These are phyloP conservation scores for Chrysomela aeneicollis DNA, from an alignment of 2,888 invertebrate species.

Conservation along the genomic window DNA sequence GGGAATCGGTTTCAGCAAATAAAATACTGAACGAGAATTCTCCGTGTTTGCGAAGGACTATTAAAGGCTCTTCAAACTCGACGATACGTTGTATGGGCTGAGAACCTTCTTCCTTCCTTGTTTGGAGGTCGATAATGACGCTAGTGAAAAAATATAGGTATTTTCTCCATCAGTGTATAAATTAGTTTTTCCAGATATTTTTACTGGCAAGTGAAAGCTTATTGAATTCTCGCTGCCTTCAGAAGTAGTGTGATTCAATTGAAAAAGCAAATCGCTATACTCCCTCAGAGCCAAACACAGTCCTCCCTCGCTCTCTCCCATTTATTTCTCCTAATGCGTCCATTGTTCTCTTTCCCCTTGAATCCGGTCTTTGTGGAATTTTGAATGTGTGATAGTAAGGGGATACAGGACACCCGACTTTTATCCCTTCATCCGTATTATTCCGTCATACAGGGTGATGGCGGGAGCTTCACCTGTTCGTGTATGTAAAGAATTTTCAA, in stretches of 20 bases:
- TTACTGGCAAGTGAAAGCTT: background rate
- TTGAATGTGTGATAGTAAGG: slow-evolving; percentile 39
- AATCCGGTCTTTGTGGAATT: slow-evolving; percentile 50
- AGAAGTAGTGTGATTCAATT: background rate
- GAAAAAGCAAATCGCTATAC: background rate
- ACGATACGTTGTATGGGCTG: too few relatives aligned
- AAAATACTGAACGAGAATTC: slow-evolving; percentile 49
- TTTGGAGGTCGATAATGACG: too few relatives aligned
- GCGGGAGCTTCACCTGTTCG: too few relatives aligned
- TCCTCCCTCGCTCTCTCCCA: slow-evolving; percentile 32
- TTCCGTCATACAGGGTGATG: slow-evolving; percentile 18
- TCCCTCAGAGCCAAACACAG: background rate
- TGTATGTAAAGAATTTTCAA: too few relatives aligned
- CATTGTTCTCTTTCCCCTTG: slow-evolving; percentile 51
- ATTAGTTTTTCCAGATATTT: too few relatives aligned
- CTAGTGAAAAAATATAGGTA: too few relatives aligned
- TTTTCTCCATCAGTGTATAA: too few relatives aligned
- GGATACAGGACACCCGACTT: slow-evolving; percentile 28
- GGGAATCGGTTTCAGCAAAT: slow-evolving; percentile 50
- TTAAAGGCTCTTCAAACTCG: slow-evolving; percentile 33
- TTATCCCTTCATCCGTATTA: slow-evolving; percentile 10
- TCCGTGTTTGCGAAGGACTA: slow-evolving; percentile 47
- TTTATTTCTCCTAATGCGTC: slow-evolving; percentile 46
- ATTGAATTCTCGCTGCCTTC: background rate
- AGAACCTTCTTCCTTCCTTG: too few relatives aligned